Percentiles rank a stretch among this genome's conserved stretches.
Evolutionary conservation across 2,113 vertebrate species (phyloP).

Genomic region (Mellivora capensis): DNA sequence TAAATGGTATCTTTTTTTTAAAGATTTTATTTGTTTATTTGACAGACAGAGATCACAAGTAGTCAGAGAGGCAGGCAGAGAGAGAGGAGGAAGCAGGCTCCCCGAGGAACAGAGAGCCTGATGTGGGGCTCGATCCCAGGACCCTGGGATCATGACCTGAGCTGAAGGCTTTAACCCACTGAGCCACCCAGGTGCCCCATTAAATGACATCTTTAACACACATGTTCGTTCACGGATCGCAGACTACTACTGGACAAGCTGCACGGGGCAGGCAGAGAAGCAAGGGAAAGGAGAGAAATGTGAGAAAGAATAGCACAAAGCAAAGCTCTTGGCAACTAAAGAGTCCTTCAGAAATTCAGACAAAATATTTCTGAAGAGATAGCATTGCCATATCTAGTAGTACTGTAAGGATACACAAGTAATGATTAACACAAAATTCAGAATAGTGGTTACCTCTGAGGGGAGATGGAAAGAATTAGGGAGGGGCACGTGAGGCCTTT

Average conservation of each 20-base stretch:
- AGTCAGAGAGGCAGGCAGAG: too few relatives aligned
- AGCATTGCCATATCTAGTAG: background rate
- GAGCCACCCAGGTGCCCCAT: background rate
- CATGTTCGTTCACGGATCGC: background rate
- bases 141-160: too few relatives aligned
- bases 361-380: slow-evolving; percentile 27
- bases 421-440: slow-evolving; percentile 16
- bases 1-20: slow-evolving; percentile 13
- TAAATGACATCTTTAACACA: slow-evolving; percentile 30
- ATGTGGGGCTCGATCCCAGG: too few relatives aligned
- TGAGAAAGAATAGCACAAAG: background rate
- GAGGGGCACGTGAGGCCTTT: background rate
- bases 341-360: slow-evolving; percentile 33
- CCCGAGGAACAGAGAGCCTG: too few relatives aligned
- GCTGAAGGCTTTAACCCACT: too few relatives aligned
- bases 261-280: background rate
- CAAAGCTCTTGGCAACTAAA: slow-evolving; percentile 23
- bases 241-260: background rate
- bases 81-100: too few relatives aligned
- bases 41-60: too few relatives aligned
- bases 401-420: slow-evolving; percentile 23
- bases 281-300: background rate
- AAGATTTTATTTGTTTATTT: too few relatives aligned
- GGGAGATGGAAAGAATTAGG: background rate
- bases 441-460: background rate